Evolutionary conservation across 1,140 invertebrate species (phyloP), one percentile per base, ranked within the genome.

Genomic region (Matsumurasca onukii): DNA sequence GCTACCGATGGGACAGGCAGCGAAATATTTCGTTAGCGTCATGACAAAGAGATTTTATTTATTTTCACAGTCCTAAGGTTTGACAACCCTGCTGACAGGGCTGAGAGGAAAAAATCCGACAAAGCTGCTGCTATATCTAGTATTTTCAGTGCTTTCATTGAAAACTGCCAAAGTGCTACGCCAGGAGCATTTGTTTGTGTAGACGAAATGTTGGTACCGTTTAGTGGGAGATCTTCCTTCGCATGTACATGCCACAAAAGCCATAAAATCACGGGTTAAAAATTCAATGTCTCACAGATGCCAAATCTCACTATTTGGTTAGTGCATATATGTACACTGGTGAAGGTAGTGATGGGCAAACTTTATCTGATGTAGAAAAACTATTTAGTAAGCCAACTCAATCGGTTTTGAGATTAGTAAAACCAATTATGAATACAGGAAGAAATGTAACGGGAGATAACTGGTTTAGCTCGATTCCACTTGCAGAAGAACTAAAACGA

Each of bases 231-330:
- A 29, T 81, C 77, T 66, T 29, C 25, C 27, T 83, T 68, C 72
- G 76, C 55, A 74, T 78, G 62, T 82, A 82, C 71, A 80, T 83
- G 25, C 77, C 79, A 5, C 75, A 75, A 45, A 83, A 84, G 75
- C 80, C 81, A 1, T 75, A 73, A 59, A 81, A 81, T 69, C 81
- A 79, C 70, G 80, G 76, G 9, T 52, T 73, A 20, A 71, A 73
- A 69, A 55, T 73, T 29, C 65, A 31, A 30, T 66, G 39, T 66
- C 31, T 29, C 13, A 20, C 49, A 25, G 75, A 66, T 49, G 48
- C 65, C 22, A 49, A 66, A 22, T 15, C 63, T 24, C 27, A 31
- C 24, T 70, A 72, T 55, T 27, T 70, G 3, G 31, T 55, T 48
- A 72, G 70, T 67, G 71, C 27, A 31, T 66, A 66, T 62, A 1